These are phyloP conservation scores for Cynocephalus volans DNA, from an alignment of 2,113 vertebrate genomes.

Conservation along the genomic window DNA sequence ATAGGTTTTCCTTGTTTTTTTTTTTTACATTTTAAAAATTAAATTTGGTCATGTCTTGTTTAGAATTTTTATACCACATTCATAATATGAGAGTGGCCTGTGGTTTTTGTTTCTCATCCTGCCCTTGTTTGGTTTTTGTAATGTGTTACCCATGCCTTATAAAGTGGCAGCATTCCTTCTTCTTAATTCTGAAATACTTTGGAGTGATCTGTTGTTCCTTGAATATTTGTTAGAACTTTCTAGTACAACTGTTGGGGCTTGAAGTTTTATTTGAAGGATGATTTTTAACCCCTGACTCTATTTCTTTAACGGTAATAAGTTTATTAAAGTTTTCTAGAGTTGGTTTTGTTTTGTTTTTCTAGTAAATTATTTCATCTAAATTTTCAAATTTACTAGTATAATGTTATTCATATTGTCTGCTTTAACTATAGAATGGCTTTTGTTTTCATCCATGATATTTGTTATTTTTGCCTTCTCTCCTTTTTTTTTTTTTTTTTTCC, in stretches of 20 bases:
- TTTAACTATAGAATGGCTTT: not conserved
- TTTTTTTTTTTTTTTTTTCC: too few relatives aligned
- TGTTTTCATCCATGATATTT: not conserved
- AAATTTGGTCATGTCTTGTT: not conserved
- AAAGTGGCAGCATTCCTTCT: not conserved
- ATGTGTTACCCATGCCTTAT: not conserved
- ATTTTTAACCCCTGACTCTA: not conserved
- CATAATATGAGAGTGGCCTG: not conserved
- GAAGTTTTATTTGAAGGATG: conserved; percentile 19
- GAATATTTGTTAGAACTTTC: conserved; percentile 21
- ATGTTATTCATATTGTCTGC: not conserved
- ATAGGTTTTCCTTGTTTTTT: not conserved
- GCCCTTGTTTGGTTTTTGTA: not conserved
- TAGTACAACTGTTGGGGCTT: not conserved
- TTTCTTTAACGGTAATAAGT: conserved; percentile 21
- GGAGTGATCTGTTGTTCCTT: not conserved
- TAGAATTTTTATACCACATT: conserved; percentile 17
- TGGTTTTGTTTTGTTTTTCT: not conserved
- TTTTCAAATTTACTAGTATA: not conserved
- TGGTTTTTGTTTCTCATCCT: not conserved
- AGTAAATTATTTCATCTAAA: not conserved
- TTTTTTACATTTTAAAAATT: conserved; percentile 9
- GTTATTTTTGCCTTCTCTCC: not conserved
- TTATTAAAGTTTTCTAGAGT: not conserved
- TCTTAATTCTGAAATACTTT: not conserved